Conservation (phyloP, 2,797 vertebrate species). For the Gallirallus australis region DNA sequence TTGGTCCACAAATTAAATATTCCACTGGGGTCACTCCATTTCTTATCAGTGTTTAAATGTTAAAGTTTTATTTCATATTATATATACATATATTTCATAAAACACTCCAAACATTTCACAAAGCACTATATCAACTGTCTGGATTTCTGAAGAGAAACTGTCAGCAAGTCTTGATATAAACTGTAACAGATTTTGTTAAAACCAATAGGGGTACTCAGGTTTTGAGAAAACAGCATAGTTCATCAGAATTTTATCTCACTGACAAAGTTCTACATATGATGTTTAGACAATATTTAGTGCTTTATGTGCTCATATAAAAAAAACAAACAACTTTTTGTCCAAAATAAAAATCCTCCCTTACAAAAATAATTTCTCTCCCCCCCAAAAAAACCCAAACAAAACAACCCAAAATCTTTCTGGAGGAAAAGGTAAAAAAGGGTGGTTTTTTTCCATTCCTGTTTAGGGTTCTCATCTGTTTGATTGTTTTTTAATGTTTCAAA, state of each 20-base stretch:
- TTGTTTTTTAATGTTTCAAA: not conserved
- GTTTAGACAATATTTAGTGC: not conserved
- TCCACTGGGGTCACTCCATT: not conserved
- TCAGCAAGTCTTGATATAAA: not conserved
- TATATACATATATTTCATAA: not conserved
- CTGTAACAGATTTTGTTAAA: not conserved
- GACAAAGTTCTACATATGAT: not conserved
- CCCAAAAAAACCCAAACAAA: no score
- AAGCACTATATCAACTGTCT: not conserved
- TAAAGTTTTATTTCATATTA: not conserved
- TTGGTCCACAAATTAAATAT: not conserved
- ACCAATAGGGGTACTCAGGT: not conserved
- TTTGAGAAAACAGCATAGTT: not conserved
- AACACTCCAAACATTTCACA: not conserved
- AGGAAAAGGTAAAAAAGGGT: not conserved
- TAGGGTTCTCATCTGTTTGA: not conserved
- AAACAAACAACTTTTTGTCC: not conserved
- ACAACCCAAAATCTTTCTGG: not conserved
- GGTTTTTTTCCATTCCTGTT: not conserved
- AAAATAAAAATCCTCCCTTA: not conserved
- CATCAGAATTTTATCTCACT: not conserved
- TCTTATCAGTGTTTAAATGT: not conserved
- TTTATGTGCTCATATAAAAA: not conserved
- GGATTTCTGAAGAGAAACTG: not conserved
- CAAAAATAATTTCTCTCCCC: not conserved